Evolutionary conservation across 2,888 invertebrate genomes (phyloP), one percentile per base, ranked within the genome.

Genomic region (Leptura quadrifasciata): DNA sequence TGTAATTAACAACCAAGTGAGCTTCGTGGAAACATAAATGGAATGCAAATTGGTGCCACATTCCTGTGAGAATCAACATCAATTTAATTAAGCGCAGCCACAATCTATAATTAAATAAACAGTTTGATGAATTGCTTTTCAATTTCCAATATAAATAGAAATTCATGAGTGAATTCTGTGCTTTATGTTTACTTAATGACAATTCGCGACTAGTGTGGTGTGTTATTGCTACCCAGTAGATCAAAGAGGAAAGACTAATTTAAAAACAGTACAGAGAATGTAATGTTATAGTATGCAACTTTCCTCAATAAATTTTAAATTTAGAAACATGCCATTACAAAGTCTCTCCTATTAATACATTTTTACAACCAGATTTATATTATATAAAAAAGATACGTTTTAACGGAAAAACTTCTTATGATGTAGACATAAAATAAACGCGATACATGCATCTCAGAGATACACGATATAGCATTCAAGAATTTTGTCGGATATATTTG

Each of bases 61-160:
- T 79, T 72, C 68, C 75, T 74, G 74, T 61, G 75, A 78, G 76
- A 81, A 79, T 81, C 78, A 80, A 79, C 81, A 80, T 77, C 72
- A 72, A 80, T 81, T 81, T 78, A 75, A 81, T 81, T 80, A 82
- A 77, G 76, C 74, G 72, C 78, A 77, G 65, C 77, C 75, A 75
- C 81, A 80, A 78, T 82, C 79, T 79, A 77, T 82, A 80, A 82
- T 82, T 83, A 81, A 83, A 82, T 82, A 80, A 81, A 80, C 76
- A 80, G 76, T 79, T 71, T 79, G 79, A 83, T 75, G 79, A 81
- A 80, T 81, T 70, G 75, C 72, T 71, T 73, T 68, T 72, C 65
- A 39, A 75, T 75, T 71, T 64, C 58, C 27, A 27, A 39, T 35
- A 63, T 63, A 64, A 74, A 58, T 52, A 71, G 39, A 70, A 54